A percentile compares a stretch with the other conserved stretches of the same genome.
These are phyloP conservation scores for Stichopus chloronotus DNA, from an alignment of 35 echinoderm and acorn worm genomes.

Conservation along the genomic window DNA sequence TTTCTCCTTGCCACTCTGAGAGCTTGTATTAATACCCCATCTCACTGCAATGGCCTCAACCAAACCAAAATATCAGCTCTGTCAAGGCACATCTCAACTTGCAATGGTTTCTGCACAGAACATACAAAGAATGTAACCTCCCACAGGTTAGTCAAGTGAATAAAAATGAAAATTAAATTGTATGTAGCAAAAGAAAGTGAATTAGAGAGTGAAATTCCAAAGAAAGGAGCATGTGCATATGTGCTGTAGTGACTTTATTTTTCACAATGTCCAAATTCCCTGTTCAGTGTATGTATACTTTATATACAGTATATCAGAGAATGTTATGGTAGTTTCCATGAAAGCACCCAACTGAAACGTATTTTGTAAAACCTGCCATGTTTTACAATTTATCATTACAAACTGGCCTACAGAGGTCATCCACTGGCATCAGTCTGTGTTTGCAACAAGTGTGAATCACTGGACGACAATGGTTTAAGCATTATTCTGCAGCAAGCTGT, in stretches of 20 bases:
- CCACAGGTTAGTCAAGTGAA: conserved; percentile 9
- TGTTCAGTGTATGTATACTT: background rate
- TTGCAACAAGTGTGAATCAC: too few relatives aligned
- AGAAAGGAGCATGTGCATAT: background rate
- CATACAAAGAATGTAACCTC: conserved; percentile 34
- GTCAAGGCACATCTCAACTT: conserved; percentile 38
- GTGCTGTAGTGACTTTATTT: background rate
- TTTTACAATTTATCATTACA: too few relatives aligned
- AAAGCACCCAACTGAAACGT: background rate
- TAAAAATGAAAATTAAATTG: background rate
- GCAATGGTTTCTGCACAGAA: conserved; percentile 19
- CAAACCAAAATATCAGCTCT: conserved; percentile 22
- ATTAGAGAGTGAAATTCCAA: too few relatives aligned
- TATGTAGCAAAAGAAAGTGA: background rate
- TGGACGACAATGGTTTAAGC: too few relatives aligned
- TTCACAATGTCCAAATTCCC: background rate
- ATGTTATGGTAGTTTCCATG: background rate
- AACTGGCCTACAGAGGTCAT: too few relatives aligned
- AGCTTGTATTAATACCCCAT: background rate
- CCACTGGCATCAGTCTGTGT: too few relatives aligned
- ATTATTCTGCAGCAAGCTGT: too few relatives aligned
- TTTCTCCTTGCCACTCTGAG: conserved; percentile 36
- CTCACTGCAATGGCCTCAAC: background rate
- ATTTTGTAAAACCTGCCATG: too few relatives aligned
- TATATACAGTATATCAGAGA: too few relatives aligned